phyloP scores from a whole-genome alignment of 2,888 invertebrate species.

The Zele albiditarsus region DNA sequence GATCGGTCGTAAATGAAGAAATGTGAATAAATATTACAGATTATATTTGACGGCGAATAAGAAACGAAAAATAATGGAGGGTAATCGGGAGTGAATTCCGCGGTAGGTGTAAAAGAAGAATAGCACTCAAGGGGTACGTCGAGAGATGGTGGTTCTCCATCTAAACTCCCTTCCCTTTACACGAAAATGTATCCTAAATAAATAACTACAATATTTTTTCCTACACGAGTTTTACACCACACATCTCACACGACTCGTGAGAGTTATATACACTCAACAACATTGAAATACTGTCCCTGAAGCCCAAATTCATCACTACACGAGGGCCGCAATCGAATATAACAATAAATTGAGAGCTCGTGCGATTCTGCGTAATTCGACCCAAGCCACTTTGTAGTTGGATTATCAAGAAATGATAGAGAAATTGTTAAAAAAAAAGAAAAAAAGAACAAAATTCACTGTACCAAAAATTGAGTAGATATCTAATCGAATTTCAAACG shows the following conservation, averaged over 20 bases:
- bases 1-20: conserved; percentile 5
- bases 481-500: too few relatives aligned
- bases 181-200: conserved; percentile 59
- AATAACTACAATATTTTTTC: conserved; percentile 57
- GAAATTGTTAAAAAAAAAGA: too few relatives aligned
- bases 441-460: too few relatives aligned
- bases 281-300: neutral
- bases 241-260: conserved; percentile 42
- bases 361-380: too few relatives aligned
- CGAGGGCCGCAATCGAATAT: too few relatives aligned
- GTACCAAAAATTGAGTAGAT: too few relatives aligned
- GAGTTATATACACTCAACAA: conserved; percentile 1
- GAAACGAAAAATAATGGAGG: conserved; percentile 13
- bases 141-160: conserved; percentile 23
- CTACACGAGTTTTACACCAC: conserved; percentile 50
- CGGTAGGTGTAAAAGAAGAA: conserved; percentile 49
- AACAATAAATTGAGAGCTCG: too few relatives aligned
- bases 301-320: neutral
- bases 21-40: conserved; percentile 25
- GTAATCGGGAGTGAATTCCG: conserved; percentile 32
- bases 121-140: conserved; percentile 53
- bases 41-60: neutral
- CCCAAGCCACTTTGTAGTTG: too few relatives aligned
- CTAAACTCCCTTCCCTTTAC: conserved; percentile 31
- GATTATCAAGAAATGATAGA: too few relatives aligned